Evolutionary conservation across 2,113 vertebrate genomes (phyloP), one percentile per base, ranked within the genome.

Genomic region (Toxotes chatareus): DNA sequence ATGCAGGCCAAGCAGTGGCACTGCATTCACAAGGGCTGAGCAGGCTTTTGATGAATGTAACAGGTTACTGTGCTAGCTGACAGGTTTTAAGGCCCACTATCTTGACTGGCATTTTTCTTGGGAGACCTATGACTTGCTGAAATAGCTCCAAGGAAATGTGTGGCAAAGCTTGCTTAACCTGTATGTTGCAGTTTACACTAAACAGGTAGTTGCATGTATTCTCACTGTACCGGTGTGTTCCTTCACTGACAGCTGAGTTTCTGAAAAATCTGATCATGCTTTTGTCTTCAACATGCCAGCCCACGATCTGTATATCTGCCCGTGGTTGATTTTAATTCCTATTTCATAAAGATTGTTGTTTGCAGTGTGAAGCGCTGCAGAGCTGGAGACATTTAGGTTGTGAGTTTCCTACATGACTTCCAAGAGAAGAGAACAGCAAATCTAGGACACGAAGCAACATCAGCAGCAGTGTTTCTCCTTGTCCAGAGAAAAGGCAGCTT

Each of bases 161-260:
- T 80, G 77, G 70, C n/a, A 46, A 60, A 44, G 63, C 73, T 63
- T 84, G 77, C 83, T 80, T 73, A 79, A 88, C 86, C 82, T 77
- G 74, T 80, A 78, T 31, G 40, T 27, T 73, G 49, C 62, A 12
- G 42, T 77, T 86, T 78, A 80, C 83, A 84, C 55, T 78, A 80
- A 85, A 77, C 64, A 67, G 17, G 60, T 62, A 61, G 40, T 67
- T 69, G 12, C 27, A 44, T 46, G 47, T 51, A 49, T 34, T 70
- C 62, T 76, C 9, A 42, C 34, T 2, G 0, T 40, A 56, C 56
- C 38, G 47, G 12, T 83, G 51, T 64, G 42, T 31, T 49, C 12
- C 8, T 13, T 34, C 44, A 56, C 56, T 61, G 36, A 17, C 46
- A 21, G 34, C 44, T 67, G 2, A 44, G 4, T 27, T 68, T 34